Evolutionary conservation across 2,797 vertebrate species (phyloP).

Genomic region (Artibeus lituratus): DNA sequence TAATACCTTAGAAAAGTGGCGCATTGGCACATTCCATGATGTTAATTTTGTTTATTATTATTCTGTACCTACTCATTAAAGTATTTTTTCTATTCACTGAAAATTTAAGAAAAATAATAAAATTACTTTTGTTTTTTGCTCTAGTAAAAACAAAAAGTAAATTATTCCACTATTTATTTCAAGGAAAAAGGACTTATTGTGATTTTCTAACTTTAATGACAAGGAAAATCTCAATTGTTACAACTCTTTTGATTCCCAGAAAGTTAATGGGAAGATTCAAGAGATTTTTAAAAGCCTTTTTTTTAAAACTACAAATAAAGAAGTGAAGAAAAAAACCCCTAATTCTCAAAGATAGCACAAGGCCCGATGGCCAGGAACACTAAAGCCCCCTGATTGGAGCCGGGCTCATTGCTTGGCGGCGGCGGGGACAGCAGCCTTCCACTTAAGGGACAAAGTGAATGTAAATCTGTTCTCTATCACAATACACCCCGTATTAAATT

Average conservation of each 20-base stretch:
- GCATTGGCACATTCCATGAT: not conserved
- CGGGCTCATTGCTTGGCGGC: slow-evolving; percentile 2
- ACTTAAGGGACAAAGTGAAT: slow-evolving; percentile 64
- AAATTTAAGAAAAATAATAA: not conserved
- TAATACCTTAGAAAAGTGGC: not conserved
- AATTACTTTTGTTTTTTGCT: not conserved
- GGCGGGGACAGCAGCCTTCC: slow-evolving; percentile 43
- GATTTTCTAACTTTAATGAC: not conserved
- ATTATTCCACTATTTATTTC: not conserved
- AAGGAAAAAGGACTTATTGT: not conserved
- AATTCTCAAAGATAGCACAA: slow-evolving; percentile 3
- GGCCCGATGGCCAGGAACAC: not conserved
- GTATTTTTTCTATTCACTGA: not conserved
- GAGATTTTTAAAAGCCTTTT: not conserved
- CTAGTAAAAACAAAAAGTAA: too few species aligned
- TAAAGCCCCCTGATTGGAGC: slow-evolving; percentile 33
- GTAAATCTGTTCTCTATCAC: slow-evolving; percentile 66
- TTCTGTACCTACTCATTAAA: not conserved
- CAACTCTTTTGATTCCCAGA: not conserved
- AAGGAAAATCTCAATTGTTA: slow-evolving; percentile 28
- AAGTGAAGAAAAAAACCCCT: not conserved
- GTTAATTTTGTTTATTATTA: not conserved
- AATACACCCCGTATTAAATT: slow-evolving; percentile 59
- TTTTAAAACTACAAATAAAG: slow-evolving; percentile 32
- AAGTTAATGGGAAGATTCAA: slow-evolving; percentile 21